A percentile compares a stretch with the other conserved stretches of the same genome.
Conservation (phyloP, 2,797 vertebrate genomes). For the Petrocephalus sullivani region DNA sequence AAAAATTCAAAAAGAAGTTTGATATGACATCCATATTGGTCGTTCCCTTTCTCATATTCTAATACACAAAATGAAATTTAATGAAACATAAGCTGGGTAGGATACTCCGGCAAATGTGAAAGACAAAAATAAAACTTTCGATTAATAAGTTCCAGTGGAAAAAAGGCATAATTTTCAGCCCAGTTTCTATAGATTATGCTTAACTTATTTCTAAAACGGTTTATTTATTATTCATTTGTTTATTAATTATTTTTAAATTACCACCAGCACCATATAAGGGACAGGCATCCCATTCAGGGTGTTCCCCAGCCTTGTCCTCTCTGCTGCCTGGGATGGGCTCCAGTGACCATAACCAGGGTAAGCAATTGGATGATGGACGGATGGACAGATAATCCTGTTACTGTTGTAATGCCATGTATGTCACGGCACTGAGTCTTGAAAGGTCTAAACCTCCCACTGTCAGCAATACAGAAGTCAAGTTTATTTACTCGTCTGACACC, state of each 20-base stretch:
- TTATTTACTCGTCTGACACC: background rate
- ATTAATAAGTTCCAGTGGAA: background rate
- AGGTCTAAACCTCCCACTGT: background rate
- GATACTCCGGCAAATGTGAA: background rate
- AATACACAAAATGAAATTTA: background rate
- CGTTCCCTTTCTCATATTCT: background rate
- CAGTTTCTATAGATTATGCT: background rate
- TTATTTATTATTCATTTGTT: no score
- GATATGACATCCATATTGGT: background rate
- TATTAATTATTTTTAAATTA: background rate
- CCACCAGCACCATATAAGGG: background rate
- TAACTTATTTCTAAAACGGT: background rate
- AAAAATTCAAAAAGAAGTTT: background rate
- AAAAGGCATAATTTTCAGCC: background rate
- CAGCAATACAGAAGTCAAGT: background rate
- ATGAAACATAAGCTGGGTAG: background rate
- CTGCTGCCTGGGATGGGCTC: no score
- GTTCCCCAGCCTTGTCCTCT: no score
- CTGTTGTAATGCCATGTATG: background rate
- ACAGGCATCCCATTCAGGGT: background rate
- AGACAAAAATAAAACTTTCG: background rate
- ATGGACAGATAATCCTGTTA: background rate
- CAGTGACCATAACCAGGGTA: no score
- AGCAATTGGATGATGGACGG: no score
- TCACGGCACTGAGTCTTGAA: background rate